Evolutionary conservation across 2,797 vertebrate species (phyloP).

Genomic region (Myotis pilosus): DNA sequence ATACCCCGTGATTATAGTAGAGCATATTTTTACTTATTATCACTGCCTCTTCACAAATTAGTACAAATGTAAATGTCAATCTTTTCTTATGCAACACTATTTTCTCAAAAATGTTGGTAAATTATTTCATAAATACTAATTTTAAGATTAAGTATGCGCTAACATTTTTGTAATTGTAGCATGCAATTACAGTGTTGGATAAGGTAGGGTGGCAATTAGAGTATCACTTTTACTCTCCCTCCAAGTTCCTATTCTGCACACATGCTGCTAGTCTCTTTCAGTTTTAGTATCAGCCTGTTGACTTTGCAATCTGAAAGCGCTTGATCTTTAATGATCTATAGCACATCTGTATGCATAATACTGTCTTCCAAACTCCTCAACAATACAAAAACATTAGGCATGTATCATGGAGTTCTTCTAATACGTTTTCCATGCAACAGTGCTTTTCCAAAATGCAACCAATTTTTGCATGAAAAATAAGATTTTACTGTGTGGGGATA

Average conservation of each 20-base stretch:
- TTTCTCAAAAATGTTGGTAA: neutral
- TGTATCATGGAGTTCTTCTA: constrained; percentile 64
- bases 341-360: constrained; percentile 66
- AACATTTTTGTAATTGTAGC: neutral
- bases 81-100: neutral
- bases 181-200: neutral
- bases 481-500: constrained; percentile 29
- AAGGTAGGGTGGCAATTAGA: neutral
- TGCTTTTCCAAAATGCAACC: constrained; percentile 61
- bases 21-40: neutral
- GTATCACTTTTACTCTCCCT: constrained; percentile 29
- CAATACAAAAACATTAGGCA: constrained; percentile 67
- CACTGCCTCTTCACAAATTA: neutral
- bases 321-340: constrained; percentile 75
- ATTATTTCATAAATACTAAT: constrained; percentile 17
- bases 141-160: neutral
- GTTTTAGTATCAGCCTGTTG: constrained; percentile 51
- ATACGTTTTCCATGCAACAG: constrained; percentile 64
- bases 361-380: constrained; percentile 51
- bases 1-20: neutral
- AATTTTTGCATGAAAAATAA: constrained; percentile 71
- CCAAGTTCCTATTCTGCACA: constrained; percentile 47
- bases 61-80: neutral
- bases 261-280: neutral
- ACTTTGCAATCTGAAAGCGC: constrained; percentile 60